Base-by-base conservation (phyloP, 92 coral and sea anemone genomes). In the Nematostella vectensis region DNA sequence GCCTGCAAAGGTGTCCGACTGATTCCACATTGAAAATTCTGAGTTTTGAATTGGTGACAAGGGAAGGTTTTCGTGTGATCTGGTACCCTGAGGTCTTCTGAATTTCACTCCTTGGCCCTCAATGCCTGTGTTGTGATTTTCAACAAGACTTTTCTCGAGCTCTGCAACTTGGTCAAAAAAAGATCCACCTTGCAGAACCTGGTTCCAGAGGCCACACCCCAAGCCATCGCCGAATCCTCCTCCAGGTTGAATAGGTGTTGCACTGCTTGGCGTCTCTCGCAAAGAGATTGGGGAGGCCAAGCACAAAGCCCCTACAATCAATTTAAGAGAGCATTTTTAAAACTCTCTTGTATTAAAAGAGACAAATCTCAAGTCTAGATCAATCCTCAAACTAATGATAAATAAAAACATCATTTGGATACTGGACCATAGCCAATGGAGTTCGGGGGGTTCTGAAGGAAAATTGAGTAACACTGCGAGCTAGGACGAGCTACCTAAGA, bases 111-210 rank as follows among this genome's bases (percentile, higher is more conserved):
- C n/a, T n/a, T 6, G 40, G 40, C 6, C 40, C 15, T 33, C 8
- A 33, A 33, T 6, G 15, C 6, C 40, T 33, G 6, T 33, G 40
- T 22, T 4, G 4, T 66, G 40, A 40, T 39, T 15, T 40, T 11
- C 4, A 19, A 45, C 51, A 45, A 45, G 23, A 22, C 40, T 33
- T 45, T 75, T 63, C n/a, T 85, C 95, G 23, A 85, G 84, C 45
- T 85, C 95, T 28, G 95, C 95, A 44, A 85, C 95, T 54, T 85
- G 88, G 57, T 85, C 95, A 68, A 85, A 85, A 67, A 85, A 84
- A 26, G 58, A 80, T 44, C 76, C 79, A 56, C 82, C 77, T 29
- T 31, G 74, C 12, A 50, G 54, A 29, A 52, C 45, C 40, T 62
- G 77, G 39, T 71, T 61, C 67, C 63, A 73, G 26, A 52, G 67